A percentile compares a stretch with the other conserved stretches of the same genome.
Evolutionary conservation across 92 coral and sea anemone genomes (phyloP).

Genomic region (Porites rus): DNA sequence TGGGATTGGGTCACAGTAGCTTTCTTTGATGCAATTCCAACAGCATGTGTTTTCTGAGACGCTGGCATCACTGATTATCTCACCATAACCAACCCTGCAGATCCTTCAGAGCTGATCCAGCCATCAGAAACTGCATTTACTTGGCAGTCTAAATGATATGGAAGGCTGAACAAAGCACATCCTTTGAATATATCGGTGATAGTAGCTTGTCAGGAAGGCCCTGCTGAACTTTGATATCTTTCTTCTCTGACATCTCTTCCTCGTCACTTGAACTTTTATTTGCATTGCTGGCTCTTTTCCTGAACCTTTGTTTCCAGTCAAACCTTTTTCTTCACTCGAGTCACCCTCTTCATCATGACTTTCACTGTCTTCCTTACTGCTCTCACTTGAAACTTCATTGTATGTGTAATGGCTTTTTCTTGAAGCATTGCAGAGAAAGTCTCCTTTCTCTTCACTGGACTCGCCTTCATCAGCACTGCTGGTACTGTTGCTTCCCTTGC

Average conservation of each 20-base stretch:
- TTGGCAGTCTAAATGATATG: slow-evolving; percentile 42
- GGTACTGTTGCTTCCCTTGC: too few species aligned
- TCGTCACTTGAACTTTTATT: slow-evolving; percentile 11
- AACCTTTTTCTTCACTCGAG: neutral
- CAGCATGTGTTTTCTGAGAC: slow-evolving; percentile 46
- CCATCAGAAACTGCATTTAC: slow-evolving; percentile 62
- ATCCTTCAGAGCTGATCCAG: slow-evolving; percentile 44
- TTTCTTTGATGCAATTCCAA: slow-evolving; percentile 14
- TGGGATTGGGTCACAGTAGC: slow-evolving; percentile 39
- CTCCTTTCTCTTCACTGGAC: slow-evolving; percentile 17
- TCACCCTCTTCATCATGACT: slow-evolving; percentile 10
- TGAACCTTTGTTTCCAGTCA: neutral
- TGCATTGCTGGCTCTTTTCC: slow-evolving; percentile 14
- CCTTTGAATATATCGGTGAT: slow-evolving; percentile 19
- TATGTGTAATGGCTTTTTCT: neutral
- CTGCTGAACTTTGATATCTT: neutral
- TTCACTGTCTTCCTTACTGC: slow-evolving; percentile 20
- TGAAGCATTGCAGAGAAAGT: neutral
- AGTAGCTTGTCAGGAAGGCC: slow-evolving; percentile 53
- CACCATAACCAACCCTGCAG: slow-evolving; percentile 22
- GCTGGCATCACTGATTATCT: slow-evolving; percentile 46
- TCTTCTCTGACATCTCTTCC: slow-evolving; percentile 18
- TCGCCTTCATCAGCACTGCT: slow-evolving; percentile 8
- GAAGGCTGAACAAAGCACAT: slow-evolving; percentile 33
- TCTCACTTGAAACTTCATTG: slow-evolving; percentile 8